Percentiles rank a stretch among this genome's conserved stretches.
Conservation (phyloP, 1,140 invertebrate species). For the Pseudomyrmex flavicornis region DNA sequence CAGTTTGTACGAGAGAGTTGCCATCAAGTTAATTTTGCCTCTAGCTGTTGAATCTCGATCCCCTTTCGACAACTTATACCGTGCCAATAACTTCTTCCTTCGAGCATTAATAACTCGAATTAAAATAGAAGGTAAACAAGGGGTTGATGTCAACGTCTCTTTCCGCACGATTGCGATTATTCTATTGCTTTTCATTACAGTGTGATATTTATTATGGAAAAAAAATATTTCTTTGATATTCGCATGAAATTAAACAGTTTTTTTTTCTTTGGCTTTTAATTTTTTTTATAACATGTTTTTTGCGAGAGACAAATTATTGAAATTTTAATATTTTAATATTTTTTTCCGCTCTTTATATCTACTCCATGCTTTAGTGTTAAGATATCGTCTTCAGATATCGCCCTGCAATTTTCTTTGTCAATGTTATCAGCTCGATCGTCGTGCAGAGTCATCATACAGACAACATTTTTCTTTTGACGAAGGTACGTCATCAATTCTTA, state of each 20-base stretch:
- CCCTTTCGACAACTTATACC: constrained; percentile 36
- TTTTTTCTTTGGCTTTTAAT: neutral
- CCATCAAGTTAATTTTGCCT: constrained; percentile 12
- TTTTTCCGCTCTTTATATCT: too few relatives aligned
- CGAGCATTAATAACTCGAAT: constrained; percentile 15
- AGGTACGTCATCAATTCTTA: neutral
- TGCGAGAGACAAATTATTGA: neutral
- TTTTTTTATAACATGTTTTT: neutral
- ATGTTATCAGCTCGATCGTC: neutral
- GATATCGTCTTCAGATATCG: neutral
- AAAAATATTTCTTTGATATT: neutral
- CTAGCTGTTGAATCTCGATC: constrained; percentile 17
- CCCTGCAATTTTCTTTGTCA: neutral
- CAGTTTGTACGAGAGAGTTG: constrained; percentile 12
- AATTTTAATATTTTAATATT: neutral
- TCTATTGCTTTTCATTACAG: neutral
- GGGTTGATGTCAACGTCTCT: neutral
- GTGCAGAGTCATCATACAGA: constrained; percentile 4
- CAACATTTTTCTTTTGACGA: neutral
- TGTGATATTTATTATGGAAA: neutral
- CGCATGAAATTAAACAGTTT: neutral
- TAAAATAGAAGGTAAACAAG: constrained; percentile 16
- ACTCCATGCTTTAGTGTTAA: constrained; percentile 1
- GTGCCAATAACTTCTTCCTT: constrained; percentile 22
- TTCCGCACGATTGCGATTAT: neutral